These are phyloP conservation scores for Eupithecia inturbata DNA, from an alignment of 2,888 invertebrate genomes.

Conservation along the genomic window DNA sequence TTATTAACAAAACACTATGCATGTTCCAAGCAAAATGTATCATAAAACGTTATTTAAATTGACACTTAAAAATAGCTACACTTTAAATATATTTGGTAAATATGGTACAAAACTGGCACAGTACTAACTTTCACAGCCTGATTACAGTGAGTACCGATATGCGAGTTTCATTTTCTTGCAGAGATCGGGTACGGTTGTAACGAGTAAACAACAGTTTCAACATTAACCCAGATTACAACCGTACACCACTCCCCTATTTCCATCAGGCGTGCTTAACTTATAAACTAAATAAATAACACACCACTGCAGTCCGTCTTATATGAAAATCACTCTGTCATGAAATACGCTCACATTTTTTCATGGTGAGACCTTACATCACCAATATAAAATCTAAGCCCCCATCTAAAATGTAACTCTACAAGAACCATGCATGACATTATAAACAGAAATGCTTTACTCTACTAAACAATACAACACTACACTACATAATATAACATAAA, in stretches of 20 bases:
- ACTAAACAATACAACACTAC: background rate
- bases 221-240: slow-evolving; percentile 2
- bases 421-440: slow-evolving; percentile 22
- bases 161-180: slow-evolving; percentile 40
- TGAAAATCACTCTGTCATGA: slow-evolving; percentile 61
- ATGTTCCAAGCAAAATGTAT: slow-evolving; percentile 31
- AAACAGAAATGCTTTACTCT: slow-evolving; percentile 27
- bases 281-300: slow-evolving; percentile 37
- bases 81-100: slow-evolving; percentile 49
- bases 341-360: slow-evolving; percentile 56
- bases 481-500: background rate
- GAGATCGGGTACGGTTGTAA: slow-evolving; percentile 1
- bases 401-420: slow-evolving; percentile 18
- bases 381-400: slow-evolving; percentile 28
- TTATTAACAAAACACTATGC: slow-evolving; percentile 29
- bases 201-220: background rate
- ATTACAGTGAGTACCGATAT: slow-evolving; percentile 42
- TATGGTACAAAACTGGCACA: slow-evolving; percentile 55
- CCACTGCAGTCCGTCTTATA: slow-evolving; percentile 22
- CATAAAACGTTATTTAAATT: slow-evolving; percentile 10
- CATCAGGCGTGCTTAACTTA: slow-evolving; percentile 10
- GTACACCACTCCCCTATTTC: background rate
- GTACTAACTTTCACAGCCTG: slow-evolving; percentile 65
- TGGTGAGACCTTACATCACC: slow-evolving; percentile 31
- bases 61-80: slow-evolving; percentile 22